A percentile compares a stretch with the other conserved stretches of the same genome.
Evolutionary conservation across 2,113 vertebrate genomes (phyloP).

Genomic region (Pseudorhombus dupliciocellatus): DNA sequence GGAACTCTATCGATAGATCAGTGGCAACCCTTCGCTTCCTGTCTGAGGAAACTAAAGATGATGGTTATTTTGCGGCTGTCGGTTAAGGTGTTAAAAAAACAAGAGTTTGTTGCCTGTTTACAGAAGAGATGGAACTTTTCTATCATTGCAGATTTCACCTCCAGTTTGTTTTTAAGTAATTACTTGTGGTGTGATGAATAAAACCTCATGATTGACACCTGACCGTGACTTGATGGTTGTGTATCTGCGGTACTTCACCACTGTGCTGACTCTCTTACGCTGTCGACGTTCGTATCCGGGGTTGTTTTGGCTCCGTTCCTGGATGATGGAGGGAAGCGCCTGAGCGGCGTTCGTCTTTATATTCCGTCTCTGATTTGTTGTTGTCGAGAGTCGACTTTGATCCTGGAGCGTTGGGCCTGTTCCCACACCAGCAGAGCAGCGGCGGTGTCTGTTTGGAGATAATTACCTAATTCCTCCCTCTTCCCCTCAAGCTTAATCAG

Average conservation of each 20-base stretch:
- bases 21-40: slow-evolving; percentile 39
- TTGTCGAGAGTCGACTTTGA: slow-evolving; percentile 36
- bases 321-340: neutral
- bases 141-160: neutral
- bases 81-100: slow-evolving; percentile 43
- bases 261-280: no score
- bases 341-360: no score
- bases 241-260: no score
- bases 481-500: slow-evolving; percentile 64
- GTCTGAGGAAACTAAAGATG: neutral
- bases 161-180: neutral
- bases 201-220: neutral
- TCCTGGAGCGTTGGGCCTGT: slow-evolving; percentile 34
- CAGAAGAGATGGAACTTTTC: no score
- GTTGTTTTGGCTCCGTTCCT: no score
- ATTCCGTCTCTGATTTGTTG: neutral
- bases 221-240: neutral
- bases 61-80: slow-evolving; percentile 13
- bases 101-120: neutral
- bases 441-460: slow-evolving; percentile 58
- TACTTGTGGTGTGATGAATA: neutral
- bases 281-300: no score
- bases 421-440: slow-evolving; percentile 47
- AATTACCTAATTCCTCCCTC: slow-evolving; percentile 64
- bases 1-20: slow-evolving; percentile 66